Evolutionary conservation across 2,888 invertebrate genomes (phyloP).

Genomic region (Melitaea athalia): DNA sequence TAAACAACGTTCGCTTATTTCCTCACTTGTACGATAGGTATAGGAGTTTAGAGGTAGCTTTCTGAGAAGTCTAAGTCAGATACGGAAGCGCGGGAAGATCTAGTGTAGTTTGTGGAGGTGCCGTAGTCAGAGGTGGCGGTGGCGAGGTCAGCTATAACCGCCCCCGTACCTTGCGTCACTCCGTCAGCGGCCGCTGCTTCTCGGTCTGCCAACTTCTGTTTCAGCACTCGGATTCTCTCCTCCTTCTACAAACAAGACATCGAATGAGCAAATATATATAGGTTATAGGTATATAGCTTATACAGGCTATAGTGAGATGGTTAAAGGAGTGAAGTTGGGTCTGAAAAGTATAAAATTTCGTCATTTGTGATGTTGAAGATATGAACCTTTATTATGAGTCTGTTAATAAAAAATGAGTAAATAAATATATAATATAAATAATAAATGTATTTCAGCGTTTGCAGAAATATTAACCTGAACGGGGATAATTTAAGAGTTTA

Average conservation of each 20-base stretch:
- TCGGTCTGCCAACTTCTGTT: slow-evolving; percentile 90
- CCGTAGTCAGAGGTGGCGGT: slow-evolving; percentile 90
- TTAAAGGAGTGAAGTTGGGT: too few species aligned
- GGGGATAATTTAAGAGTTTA: too few species aligned
- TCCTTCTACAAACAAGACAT: slow-evolving; percentile 86
- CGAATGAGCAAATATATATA: neutral
- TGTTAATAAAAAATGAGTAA: too few species aligned
- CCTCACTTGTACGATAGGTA: neutral
- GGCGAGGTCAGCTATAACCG: slow-evolving; percentile 88
- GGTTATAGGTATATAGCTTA: neutral
- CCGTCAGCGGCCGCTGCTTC: slow-evolving; percentile 84
- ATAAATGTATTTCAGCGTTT: too few species aligned
- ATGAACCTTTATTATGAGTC: too few species aligned
- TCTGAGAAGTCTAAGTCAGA: slow-evolving; percentile 95
- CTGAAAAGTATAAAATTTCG: too few species aligned
- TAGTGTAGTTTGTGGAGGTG: slow-evolving; percentile 90
- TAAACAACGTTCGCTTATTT: slow-evolving; percentile 14
- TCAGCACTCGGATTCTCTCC: slow-evolving; percentile 91
- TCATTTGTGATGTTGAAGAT: too few species aligned
- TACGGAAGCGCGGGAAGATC: slow-evolving; percentile 91
- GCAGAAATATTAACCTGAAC: too few species aligned
- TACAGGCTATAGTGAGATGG: neutral
- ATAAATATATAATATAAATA: too few species aligned
- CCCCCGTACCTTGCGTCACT: slow-evolving; percentile 87
- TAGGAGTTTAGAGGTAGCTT: slow-evolving; percentile 86